Evolutionary conservation across 1,140 invertebrate genomes (phyloP).

Genomic region (Physella acuta): DNA sequence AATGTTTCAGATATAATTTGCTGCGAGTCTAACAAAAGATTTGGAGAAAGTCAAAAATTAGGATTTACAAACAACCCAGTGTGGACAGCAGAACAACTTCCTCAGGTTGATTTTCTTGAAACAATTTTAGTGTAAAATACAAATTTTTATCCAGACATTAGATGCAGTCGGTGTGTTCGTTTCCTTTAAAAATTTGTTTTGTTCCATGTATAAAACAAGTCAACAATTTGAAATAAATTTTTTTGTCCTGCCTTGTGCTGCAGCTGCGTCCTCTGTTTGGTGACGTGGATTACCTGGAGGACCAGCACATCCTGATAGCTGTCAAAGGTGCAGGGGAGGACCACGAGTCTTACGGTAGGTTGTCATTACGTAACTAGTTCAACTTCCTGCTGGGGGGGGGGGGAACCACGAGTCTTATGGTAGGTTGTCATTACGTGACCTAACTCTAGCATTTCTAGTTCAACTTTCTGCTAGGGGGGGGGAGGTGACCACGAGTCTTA

Average conservation of each 20-base stretch:
- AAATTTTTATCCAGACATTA: too few relatives aligned
- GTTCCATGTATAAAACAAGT: too few relatives aligned
- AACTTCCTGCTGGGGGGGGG: too few relatives aligned
- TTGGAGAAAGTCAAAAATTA: constrained; percentile 39
- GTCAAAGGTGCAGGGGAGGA: constrained; percentile 49
- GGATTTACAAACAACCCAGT: constrained; percentile 44
- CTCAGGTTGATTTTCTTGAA: constrained; percentile 38
- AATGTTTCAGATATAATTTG: constrained; percentile 46
- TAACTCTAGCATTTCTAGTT: too few relatives aligned
- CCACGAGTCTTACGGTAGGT: constrained; percentile 55
- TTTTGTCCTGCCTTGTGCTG: constrained; percentile 16
- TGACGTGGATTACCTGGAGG: constrained; percentile 53
- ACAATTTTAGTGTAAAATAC: too few relatives aligned
- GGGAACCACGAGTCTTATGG: too few relatives aligned
- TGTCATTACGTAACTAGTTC: too few relatives aligned
- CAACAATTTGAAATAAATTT: too few relatives aligned
- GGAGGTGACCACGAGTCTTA: constrained; percentile 55
- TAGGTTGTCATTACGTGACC: too few relatives aligned
- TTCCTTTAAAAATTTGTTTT: too few relatives aligned
- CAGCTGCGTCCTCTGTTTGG: constrained; percentile 55
- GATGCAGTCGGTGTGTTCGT: too few relatives aligned
- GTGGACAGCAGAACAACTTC: constrained; percentile 43
- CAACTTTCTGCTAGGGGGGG: constrained; percentile 39
- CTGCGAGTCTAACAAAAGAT: constrained; percentile 46
- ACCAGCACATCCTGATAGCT: constrained; percentile 57